Evolutionary conservation across 2,113 vertebrate species (phyloP).

Genomic region (Anoplopoma fimbria): DNA sequence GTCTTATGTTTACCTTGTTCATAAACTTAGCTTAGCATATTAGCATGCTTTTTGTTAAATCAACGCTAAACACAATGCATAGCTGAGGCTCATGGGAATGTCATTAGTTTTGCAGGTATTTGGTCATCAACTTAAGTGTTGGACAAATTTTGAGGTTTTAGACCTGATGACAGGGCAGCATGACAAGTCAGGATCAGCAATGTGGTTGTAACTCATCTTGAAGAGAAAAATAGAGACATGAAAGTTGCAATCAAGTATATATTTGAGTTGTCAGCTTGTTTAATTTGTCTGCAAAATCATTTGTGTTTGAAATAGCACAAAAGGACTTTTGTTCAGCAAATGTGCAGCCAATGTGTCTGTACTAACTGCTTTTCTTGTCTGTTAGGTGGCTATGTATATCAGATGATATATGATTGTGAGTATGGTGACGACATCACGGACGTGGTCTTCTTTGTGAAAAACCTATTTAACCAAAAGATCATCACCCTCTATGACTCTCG

Average conservation of each 20-base stretch:
- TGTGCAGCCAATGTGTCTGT: not conserved
- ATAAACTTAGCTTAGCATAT: too few species aligned
- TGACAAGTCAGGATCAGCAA: too few species aligned
- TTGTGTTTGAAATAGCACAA: too few species aligned
- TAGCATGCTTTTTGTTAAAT: too few species aligned
- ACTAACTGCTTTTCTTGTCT: not conserved
- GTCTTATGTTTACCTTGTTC: too few species aligned
- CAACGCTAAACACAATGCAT: too few species aligned
- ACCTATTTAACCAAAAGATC: slow-evolving; percentile 45
- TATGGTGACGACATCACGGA: slow-evolving; percentile 33
- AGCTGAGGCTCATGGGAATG: too few species aligned
- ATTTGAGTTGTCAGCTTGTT: too few species aligned
- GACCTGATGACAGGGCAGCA: not conserved
- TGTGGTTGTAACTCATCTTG: too few species aligned
- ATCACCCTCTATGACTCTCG: slow-evolving; percentile 39
- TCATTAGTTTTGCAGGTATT: not conserved
- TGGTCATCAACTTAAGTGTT: not conserved
- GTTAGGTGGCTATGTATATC: slow-evolving; percentile 39
- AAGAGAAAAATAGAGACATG: too few species aligned
- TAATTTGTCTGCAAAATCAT: too few species aligned
- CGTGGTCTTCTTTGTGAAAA: slow-evolving; percentile 36
- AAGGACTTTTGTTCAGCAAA: not conserved
- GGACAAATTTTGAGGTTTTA: not conserved
- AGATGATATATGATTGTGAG: slow-evolving; percentile 49
- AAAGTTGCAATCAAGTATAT: too few species aligned